phyloP scores from a whole-genome alignment of 2,888 invertebrate species.

The Eurytoma californica region DNA sequence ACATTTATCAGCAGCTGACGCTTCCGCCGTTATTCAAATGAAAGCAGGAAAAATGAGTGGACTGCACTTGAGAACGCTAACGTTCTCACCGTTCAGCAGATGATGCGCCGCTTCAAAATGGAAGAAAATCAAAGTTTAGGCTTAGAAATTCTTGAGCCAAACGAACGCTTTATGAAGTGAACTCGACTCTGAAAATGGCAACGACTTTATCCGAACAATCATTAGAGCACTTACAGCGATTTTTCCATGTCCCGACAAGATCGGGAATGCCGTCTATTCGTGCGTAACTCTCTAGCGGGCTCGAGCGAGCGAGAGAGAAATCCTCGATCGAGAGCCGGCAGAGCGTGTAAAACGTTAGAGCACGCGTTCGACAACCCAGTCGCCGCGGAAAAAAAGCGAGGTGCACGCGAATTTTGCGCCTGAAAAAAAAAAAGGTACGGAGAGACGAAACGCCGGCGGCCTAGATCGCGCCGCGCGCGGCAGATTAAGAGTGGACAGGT shows the following conservation, averaged over 20 bases:
- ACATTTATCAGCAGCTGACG: slow-evolving; percentile 37
- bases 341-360: slow-evolving; percentile 8
- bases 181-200: no score
- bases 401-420: slow-evolving; percentile 1
- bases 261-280: neutral
- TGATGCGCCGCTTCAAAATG: no score
- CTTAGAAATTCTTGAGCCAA: no score
- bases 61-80: neutral
- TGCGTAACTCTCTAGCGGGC: neutral
- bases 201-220: no score
- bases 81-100: no score
- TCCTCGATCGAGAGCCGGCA: neutral
- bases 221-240: no score
- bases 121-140: no score
- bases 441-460: slow-evolving; percentile 1
- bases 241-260: no score
- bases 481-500: slow-evolving; percentile 32
- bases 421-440: neutral
- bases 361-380: neutral
- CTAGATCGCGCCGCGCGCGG: slow-evolving; percentile 15
- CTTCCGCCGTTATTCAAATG: slow-evolving; percentile 32
- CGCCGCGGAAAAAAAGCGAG: neutral
- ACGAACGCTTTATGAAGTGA: no score
- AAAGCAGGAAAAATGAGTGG: neutral
- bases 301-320: neutral